Evolutionary conservation across 2,113 vertebrate genomes (phyloP).

Genomic region (Gnathonemus longibarbis): DNA sequence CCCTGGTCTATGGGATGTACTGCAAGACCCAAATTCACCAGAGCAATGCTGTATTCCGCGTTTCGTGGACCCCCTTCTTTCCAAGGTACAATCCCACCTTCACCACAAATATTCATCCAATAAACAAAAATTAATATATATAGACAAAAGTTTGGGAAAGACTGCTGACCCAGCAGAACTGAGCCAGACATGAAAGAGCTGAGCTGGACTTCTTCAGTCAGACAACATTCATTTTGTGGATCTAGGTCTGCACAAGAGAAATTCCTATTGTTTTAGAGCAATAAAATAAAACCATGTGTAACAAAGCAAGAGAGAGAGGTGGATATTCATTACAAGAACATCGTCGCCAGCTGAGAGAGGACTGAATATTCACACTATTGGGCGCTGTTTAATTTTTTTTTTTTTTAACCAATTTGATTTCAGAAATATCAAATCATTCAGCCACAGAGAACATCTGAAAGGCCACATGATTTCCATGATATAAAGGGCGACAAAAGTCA

Average conservation of each 20-base stretch:
- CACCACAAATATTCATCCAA: neutral
- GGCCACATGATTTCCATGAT: neutral
- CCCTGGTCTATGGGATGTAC: neutral
- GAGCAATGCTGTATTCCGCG: neutral
- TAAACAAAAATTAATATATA: neutral
- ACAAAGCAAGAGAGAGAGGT: neutral
- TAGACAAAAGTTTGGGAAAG: slow-evolving; percentile 15
- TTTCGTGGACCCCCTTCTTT: neutral
- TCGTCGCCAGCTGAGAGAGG: neutral
- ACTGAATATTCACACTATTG: neutral
- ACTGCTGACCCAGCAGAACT: slow-evolving; percentile 25
- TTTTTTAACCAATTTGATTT: neutral
- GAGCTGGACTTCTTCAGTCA: slow-evolving; percentile 53
- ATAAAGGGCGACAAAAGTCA: neutral
- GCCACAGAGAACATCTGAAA: neutral
- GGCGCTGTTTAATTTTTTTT: neutral
- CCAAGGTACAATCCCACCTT: neutral
- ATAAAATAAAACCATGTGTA: neutral
- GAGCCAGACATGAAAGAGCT: slow-evolving; percentile 50
- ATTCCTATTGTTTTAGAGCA: neutral
- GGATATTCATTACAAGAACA: neutral
- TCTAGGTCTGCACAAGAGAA: slow-evolving; percentile 6
- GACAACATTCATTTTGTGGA: slow-evolving; percentile 55
- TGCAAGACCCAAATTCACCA: neutral
- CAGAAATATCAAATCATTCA: neutral